phyloP scores from a whole-genome alignment of 1,140 invertebrate species.

The Akabosia matsudoensis region DNA sequence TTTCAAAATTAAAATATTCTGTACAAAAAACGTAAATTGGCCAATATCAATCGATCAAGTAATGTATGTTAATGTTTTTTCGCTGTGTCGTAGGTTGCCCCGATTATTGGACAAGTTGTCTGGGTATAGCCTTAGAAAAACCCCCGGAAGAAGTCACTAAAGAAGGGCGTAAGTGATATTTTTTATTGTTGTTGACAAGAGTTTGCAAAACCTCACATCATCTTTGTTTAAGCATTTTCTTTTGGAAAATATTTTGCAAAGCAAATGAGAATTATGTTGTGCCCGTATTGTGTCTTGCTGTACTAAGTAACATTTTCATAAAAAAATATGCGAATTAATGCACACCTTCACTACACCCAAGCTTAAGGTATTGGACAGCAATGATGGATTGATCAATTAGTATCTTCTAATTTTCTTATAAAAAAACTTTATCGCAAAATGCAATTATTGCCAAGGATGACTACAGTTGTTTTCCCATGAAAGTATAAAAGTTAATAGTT shows the following conservation, averaged over 20 bases:
- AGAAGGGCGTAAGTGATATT: neutral
- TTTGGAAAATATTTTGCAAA: neutral
- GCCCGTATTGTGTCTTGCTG: neutral
- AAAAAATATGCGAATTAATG: neutral
- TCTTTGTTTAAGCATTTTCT: neutral
- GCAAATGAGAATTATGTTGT: neutral
- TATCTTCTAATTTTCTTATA: too few species aligned
- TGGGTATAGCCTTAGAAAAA: constrained; percentile 52
- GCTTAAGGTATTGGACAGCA: neutral
- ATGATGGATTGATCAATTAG: neutral
- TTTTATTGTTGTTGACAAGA: neutral
- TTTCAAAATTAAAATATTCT: too few species aligned
- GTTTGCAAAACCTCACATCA: neutral
- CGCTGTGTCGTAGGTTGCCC: constrained; percentile 66
- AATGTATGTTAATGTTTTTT: too few species aligned
- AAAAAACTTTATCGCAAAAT: too few species aligned
- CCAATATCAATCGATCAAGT: too few species aligned
- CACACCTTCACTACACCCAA: neutral
- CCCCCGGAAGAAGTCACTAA: constrained; percentile 26
- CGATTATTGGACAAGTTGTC: constrained; percentile 72
- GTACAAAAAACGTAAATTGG: too few species aligned
- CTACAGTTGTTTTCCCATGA: too few species aligned
- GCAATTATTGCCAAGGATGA: too few species aligned
- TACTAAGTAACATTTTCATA: neutral
- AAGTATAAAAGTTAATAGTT: too few species aligned